These are phyloP conservation scores for Sorex fumeus DNA, from an alignment of 2,113 vertebrate genomes.

Conservation along the genomic window DNA sequence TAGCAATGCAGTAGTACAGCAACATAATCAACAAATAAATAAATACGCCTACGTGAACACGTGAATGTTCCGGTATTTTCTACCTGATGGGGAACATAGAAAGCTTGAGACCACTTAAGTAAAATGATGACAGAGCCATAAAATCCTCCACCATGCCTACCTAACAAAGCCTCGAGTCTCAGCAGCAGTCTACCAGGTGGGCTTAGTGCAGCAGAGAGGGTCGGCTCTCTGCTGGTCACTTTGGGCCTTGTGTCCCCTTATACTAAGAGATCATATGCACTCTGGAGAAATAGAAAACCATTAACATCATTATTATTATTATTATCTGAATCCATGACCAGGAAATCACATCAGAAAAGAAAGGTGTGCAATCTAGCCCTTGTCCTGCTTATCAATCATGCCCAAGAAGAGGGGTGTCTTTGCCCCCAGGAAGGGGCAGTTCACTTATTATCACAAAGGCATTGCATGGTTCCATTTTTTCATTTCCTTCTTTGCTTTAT, in stretches of 20 bases:
- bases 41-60: not conserved
- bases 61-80: not conserved
- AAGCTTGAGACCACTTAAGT: not conserved
- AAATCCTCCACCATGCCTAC: not conserved
- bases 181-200: not conserved
- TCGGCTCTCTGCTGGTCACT: not conserved
- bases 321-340: not conserved
- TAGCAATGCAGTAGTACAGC: not conserved
- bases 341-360: not conserved
- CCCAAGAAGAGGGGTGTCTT: not conserved
- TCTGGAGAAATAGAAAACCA: constrained; percentile 28
- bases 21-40: constrained; percentile 38
- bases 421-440: not conserved
- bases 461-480: not conserved
- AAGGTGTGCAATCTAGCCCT: not conserved
- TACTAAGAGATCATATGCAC: constrained; percentile 11
- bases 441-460: not conserved
- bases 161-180: not conserved
- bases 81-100: not conserved
- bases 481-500: constrained; percentile 34
- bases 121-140: not conserved
- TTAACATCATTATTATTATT: not conserved
- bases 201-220: not conserved
- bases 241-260: not conserved
- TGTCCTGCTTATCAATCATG: not conserved